phyloP scores from a whole-genome alignment of 2,113 vertebrate species.

The Ia io region DNA sequence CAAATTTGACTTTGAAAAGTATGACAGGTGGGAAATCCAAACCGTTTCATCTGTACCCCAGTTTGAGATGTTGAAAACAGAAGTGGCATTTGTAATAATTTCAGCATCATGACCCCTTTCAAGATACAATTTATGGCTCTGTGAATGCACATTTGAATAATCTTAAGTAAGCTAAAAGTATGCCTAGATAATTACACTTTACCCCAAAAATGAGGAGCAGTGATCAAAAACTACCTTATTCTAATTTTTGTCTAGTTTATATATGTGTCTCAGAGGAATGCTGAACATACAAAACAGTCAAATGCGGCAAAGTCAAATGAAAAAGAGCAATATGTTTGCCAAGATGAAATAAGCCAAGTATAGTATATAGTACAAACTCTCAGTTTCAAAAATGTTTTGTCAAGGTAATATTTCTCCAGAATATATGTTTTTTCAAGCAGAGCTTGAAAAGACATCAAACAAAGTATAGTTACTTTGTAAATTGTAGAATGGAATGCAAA shows the following conservation, averaged over 20 bases:
- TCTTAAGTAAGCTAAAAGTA: neutral
- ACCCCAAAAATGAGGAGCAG: neutral
- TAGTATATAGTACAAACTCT: neutral
- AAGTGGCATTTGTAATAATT: constrained; percentile 38
- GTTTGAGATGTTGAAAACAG: neutral
- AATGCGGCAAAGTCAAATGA: neutral
- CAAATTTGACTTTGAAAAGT: neutral
- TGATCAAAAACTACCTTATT: neutral
- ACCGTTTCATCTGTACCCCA: neutral
- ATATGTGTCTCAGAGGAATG: neutral
- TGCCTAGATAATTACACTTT: neutral
- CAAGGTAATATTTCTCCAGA: neutral
- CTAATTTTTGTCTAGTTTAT: neutral
- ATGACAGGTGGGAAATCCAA: constrained; percentile 26
- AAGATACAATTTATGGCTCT: constrained; percentile 10
- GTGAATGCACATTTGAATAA: neutral
- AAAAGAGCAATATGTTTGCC: neutral
- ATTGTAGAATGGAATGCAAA: neutral
- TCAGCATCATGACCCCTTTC: neutral
- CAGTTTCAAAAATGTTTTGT: neutral
- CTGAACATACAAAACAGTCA: neutral
- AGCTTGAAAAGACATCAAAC: neutral
- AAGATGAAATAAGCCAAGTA: neutral
- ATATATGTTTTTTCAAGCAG: neutral
- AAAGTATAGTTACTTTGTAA: neutral